Evolutionary conservation across 2,888 invertebrate genomes (phyloP).

Genomic region (Erpobdella octoculata): DNA sequence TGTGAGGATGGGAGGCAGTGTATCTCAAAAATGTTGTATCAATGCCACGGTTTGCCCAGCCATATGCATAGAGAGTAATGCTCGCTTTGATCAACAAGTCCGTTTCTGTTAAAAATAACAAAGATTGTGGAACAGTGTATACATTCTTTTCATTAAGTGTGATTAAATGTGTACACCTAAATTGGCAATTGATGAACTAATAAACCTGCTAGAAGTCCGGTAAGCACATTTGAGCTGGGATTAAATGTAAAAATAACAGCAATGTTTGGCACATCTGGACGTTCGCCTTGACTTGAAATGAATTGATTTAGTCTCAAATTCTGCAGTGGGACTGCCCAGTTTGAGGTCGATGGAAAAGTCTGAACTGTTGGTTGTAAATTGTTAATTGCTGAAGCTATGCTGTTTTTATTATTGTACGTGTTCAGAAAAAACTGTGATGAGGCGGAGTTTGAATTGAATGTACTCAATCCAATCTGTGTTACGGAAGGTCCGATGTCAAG

Average conservation of each 20-base stretch:
- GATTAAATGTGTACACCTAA: too few relatives aligned
- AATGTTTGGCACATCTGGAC: slow-evolving; percentile 27
- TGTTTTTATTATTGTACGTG: neutral
- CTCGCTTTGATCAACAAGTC: neutral
- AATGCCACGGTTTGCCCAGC: neutral
- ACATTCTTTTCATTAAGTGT: neutral
- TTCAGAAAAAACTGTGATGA: slow-evolving; percentile 1
- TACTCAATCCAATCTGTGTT: slow-evolving; percentile 21
- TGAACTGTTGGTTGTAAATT: slow-evolving; percentile 5
- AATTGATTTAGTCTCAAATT: slow-evolving; percentile 13
- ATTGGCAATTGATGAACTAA: too few relatives aligned
- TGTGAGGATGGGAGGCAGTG: slow-evolving; percentile 23
- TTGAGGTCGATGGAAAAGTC: neutral
- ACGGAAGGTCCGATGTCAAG: neutral
- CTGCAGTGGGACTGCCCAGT: slow-evolving; percentile 22
- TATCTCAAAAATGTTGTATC: neutral
- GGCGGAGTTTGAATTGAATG: slow-evolving; percentile 18
- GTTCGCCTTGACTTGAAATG: slow-evolving; percentile 11
- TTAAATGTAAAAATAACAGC: slow-evolving; percentile 22
- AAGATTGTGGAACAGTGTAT: neutral
- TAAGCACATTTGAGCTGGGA: neutral
- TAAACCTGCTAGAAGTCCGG: neutral
- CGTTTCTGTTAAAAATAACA: slow-evolving; percentile 16
- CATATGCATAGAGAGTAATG: slow-evolving; percentile 16
- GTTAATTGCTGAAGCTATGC: slow-evolving; percentile 20